These are phyloP conservation scores for Pelobates fuscus DNA, from an alignment of 2,113 vertebrate genomes.

Conservation along the genomic window DNA sequence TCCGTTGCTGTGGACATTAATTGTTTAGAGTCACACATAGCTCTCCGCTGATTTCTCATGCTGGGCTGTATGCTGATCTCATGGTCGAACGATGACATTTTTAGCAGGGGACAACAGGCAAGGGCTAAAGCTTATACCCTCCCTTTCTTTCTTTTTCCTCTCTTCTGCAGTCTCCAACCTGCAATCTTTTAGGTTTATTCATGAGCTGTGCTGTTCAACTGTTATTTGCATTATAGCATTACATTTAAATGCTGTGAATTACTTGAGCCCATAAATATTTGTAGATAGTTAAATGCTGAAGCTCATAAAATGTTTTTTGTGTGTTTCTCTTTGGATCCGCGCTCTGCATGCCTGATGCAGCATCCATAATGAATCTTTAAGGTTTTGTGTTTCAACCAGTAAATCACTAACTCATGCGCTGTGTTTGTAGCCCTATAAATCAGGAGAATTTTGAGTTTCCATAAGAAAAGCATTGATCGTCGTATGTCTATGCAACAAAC, in stretches of 20 bases:
- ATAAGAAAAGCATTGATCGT: background rate
- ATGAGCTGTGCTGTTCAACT: constrained; percentile 61
- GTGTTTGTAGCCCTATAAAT: constrained; percentile 41
- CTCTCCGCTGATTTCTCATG: constrained; percentile 45
- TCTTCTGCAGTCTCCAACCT: constrained; percentile 52
- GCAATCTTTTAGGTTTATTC: constrained; percentile 66
- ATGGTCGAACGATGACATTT: constrained; percentile 53
- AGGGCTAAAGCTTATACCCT: constrained; percentile 46
- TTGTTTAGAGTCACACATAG: constrained; percentile 61
- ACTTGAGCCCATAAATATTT: constrained; percentile 62
- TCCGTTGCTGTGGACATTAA: constrained; percentile 59
- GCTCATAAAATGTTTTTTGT: constrained; percentile 66
- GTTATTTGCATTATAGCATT: constrained; percentile 67
- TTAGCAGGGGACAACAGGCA: constrained; percentile 48
- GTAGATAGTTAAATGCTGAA: constrained; percentile 53
- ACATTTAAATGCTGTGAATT: constrained; percentile 72
- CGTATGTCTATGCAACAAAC: background rate
- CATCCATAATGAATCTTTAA: constrained; percentile 50
- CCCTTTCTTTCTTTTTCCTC: constrained; percentile 55
- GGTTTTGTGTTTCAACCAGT: background rate
- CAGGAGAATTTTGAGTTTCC: constrained; percentile 8
- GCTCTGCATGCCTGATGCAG: constrained; percentile 32
- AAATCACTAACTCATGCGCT: constrained; percentile 28
- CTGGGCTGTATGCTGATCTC: constrained; percentile 61
- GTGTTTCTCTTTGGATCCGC: constrained; percentile 53